A percentile compares a stretch with the other conserved stretches of the same genome.
These are phyloP conservation scores for Drosophila pseudoananassae DNA, from an alignment of 1,140 invertebrate species.

Conservation along the genomic window DNA sequence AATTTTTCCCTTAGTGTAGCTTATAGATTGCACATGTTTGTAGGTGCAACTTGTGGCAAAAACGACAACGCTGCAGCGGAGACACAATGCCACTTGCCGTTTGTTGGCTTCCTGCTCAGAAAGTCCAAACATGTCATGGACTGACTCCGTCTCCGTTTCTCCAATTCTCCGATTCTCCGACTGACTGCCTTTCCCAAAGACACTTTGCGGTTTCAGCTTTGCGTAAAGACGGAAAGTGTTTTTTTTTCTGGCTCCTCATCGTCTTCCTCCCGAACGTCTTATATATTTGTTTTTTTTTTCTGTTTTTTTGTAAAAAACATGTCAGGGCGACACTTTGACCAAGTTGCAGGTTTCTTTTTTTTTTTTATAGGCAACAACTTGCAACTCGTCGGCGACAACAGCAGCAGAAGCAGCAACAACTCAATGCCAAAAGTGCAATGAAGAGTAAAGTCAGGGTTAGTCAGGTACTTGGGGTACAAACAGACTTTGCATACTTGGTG, in stretches of 20 bases:
- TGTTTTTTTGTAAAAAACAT: conserved; percentile 48
- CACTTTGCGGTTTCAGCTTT: conserved; percentile 53
- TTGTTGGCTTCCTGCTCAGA: conserved; percentile 75
- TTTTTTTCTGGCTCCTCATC: conserved; percentile 39
- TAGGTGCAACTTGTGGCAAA: conserved; percentile 54
- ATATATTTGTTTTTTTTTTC: conserved; percentile 5
- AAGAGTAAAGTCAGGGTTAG: conserved; percentile 77
- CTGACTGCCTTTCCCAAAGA: conserved; percentile 60
- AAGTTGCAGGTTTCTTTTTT: conserved; percentile 64
- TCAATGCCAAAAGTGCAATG: conserved; percentile 81
- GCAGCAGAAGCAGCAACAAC: conserved; percentile 54
- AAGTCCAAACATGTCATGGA: conserved; percentile 73
- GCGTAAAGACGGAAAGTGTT: conserved; percentile 75
- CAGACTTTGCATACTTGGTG: conserved; percentile 49
- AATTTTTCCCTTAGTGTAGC: conserved; percentile 7
- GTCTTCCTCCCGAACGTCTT: conserved; percentile 13
- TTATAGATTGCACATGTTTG: conserved; percentile 43
- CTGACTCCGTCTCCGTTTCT: conserved; percentile 29
- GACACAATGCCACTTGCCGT: conserved; percentile 57
- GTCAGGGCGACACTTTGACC: conserved; percentile 74
- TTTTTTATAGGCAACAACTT: conserved; percentile 50
- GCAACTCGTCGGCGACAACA: conserved; percentile 31
- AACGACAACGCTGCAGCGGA: conserved; percentile 29
- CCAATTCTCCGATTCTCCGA: conserved; percentile 10
- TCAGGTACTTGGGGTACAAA: conserved; percentile 31